Percentiles rank a stretch among this genome's conserved stretches.
Evolutionary conservation across 1,140 invertebrate species (phyloP).

Genomic region (Zaprionus ornatus): DNA sequence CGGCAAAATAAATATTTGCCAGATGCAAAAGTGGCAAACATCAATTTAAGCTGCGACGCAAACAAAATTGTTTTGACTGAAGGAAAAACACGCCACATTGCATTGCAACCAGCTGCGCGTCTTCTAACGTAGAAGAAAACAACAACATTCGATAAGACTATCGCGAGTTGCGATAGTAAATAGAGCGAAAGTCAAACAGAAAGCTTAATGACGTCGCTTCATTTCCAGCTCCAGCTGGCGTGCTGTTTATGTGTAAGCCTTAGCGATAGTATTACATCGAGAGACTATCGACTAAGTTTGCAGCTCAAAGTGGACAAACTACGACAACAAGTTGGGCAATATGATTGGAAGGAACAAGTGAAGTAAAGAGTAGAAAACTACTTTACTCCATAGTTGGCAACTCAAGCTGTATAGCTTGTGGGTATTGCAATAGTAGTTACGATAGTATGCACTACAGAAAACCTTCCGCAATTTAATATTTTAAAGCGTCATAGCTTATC

Average conservation of each 20-base stretch:
- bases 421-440: too few species aligned
- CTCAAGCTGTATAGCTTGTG: too few species aligned
- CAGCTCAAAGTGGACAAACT: not conserved
- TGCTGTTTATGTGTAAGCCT: not conserved
- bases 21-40: conserved; percentile 62
- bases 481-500: too few species aligned
- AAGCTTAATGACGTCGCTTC: not conserved
- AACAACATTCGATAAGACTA: not conserved
- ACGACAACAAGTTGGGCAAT: not conserved
- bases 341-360: not conserved
- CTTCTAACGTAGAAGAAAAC: not conserved
- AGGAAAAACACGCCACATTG: conserved; percentile 23
- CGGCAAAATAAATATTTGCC: conserved; percentile 60
- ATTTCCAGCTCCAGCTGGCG: not conserved
- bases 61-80: conserved; percentile 54
- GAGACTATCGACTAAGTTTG: not conserved
- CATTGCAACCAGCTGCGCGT: conserved; percentile 22
- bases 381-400: too few species aligned
- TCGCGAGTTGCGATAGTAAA: not conserved
- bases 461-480: too few species aligned
- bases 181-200: conserved; percentile 1
- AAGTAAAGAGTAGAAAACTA: too few species aligned
- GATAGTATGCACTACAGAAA: too few species aligned
- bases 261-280: not conserved
- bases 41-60: conserved; percentile 62